Conservation (phyloP, 2,113 vertebrate genomes). For the Rhombomys opimus region DNA sequence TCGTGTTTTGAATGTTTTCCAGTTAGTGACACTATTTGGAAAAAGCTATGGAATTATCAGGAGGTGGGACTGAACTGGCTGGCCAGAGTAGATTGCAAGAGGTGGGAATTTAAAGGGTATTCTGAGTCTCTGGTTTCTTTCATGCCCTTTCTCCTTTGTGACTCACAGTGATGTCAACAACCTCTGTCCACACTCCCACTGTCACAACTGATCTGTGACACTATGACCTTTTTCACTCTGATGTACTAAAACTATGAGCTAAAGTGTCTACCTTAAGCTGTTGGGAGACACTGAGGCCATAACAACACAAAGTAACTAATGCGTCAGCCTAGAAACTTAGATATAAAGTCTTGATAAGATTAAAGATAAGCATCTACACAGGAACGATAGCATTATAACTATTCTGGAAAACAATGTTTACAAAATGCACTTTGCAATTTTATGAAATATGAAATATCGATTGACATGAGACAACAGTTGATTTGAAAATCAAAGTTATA, state of each 20-base stretch:
- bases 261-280: neutral
- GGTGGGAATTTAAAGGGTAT: neutral
- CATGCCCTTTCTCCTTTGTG: neutral
- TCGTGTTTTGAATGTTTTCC: neutral
- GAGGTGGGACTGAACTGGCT: neutral
- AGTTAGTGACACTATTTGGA: neutral
- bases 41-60: neutral
- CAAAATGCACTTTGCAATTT: slow-evolving; percentile 10
- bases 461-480: neutral
- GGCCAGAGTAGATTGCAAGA: neutral
- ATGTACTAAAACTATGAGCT: neutral
- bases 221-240: neutral
- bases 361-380: slow-evolving; percentile 42
- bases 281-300: neutral
- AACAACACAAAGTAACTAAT: neutral
- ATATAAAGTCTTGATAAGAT: neutral
- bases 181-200: neutral
- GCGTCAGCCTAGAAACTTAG: neutral
- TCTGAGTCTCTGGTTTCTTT: neutral
- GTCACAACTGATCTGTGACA: neutral
- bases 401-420: slow-evolving; percentile 17
- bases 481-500: slow-evolving; percentile 23
- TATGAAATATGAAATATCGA: neutral
- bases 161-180: too few species aligned
- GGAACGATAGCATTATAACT: slow-evolving; percentile 10